Evolutionary conservation across 53 echinoderm and acorn worm species (phyloP).

Genomic region (Crossaster papposus): DNA sequence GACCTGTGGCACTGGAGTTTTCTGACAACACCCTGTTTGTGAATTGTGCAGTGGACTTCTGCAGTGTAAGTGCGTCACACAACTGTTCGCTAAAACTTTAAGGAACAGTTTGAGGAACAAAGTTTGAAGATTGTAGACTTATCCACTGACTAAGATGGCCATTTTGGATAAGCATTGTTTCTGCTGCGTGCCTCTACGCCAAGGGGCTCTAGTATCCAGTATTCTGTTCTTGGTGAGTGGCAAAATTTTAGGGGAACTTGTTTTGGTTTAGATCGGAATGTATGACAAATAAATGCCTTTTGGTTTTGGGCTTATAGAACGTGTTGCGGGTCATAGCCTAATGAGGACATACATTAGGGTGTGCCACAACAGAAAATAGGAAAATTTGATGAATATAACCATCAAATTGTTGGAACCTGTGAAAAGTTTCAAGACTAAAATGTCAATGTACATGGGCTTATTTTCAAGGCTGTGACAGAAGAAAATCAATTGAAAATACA

Average conservation of each 20-base stretch:
- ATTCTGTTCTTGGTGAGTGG: slow-evolving; percentile 80
- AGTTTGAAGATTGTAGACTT: background rate
- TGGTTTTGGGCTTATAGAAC: too few relatives aligned
- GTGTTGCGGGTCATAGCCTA: too few relatives aligned
- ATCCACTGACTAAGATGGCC: slow-evolving; percentile 61
- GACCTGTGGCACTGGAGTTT: slow-evolving; percentile 22
- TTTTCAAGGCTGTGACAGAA: too few relatives aligned
- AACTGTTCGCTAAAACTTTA: background rate
- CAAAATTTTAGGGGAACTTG: background rate
- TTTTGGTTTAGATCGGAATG: background rate
- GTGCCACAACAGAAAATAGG: background rate
- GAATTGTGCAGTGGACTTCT: background rate
- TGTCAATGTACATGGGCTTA: too few relatives aligned
- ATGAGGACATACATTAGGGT: background rate
- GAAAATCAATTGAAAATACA: too few relatives aligned
- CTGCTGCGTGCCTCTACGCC: slow-evolving; percentile 78
- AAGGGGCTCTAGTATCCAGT: slow-evolving; percentile 73
- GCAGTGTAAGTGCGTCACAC: background rate
- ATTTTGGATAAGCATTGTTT: slow-evolving; percentile 73
- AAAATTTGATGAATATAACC: too few relatives aligned
- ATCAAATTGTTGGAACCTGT: too few relatives aligned
- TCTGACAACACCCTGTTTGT: slow-evolving; percentile 20
- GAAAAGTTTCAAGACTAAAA: too few relatives aligned
- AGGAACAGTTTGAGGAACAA: background rate
- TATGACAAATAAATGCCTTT: background rate